These are phyloP conservation scores for Metopolophium dirhodum DNA, from an alignment of 1,140 invertebrate species.

Conservation along the genomic window DNA sequence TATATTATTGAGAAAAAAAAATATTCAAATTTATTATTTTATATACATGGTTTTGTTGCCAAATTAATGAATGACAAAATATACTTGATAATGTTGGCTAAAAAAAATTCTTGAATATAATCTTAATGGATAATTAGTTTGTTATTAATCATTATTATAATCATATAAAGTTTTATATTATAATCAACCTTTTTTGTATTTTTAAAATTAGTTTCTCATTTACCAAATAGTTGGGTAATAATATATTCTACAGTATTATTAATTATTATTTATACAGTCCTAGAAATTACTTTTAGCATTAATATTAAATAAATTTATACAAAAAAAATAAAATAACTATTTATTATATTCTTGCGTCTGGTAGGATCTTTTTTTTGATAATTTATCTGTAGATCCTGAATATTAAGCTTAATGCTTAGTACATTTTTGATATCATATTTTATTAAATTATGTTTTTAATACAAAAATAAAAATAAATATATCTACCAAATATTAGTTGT, in stretches of 20 bases:
- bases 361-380: not conserved
- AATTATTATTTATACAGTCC: conserved; percentile 16
- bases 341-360: not conserved
- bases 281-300: conserved; percentile 11
- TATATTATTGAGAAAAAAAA: not conserved
- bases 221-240: not conserved
- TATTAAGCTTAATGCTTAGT: not conserved
- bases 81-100: not conserved
- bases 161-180: not conserved
- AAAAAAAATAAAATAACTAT: not conserved
- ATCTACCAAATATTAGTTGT: not conserved
- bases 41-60: not conserved
- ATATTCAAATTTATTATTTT: conserved; percentile 7
- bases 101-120: not conserved
- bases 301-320: not conserved
- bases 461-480: conserved; percentile 11
- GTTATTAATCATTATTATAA: not conserved
- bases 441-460: conserved; percentile 7
- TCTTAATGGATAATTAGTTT: not conserved
- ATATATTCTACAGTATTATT: not conserved
- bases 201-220: not conserved
- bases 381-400: not conserved
- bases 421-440: not conserved
- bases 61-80: not conserved
- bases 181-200: not conserved